phyloP scores from a whole-genome alignment of 53 echinoderm and acorn worm species.

The Holothuria scabra region DNA sequence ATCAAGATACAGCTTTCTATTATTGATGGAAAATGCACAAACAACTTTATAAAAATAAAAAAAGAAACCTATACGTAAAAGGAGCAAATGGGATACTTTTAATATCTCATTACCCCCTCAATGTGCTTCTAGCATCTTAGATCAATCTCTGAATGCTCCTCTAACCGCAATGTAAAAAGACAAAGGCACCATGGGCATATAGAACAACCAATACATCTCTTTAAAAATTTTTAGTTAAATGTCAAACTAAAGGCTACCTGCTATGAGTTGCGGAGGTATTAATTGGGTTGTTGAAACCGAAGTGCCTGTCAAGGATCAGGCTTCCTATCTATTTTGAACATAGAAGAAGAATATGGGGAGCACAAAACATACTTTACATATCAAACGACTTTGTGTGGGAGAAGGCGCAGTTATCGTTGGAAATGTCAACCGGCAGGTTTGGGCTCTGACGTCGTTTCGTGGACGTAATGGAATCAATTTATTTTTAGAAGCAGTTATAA shows the following conservation, averaged over 20 bases:
- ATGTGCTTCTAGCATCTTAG: no score
- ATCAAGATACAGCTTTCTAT: no score
- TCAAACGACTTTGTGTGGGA: slow-evolving; percentile 31
- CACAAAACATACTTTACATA: slow-evolving; percentile 31
- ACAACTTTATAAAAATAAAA: no score
- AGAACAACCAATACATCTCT: not conserved
- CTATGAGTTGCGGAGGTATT: slow-evolving; percentile 27
- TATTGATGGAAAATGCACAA: no score
- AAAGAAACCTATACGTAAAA: no score
- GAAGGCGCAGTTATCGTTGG: not conserved
- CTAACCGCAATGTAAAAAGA: no score
- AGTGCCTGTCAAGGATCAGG: slow-evolving; percentile 32
- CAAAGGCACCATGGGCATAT: no score
- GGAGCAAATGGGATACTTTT: no score
- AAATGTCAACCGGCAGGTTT: slow-evolving; percentile 29
- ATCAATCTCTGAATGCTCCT: no score
- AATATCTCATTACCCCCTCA: no score
- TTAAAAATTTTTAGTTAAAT: slow-evolving; percentile 9
- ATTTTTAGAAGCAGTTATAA: slow-evolving; percentile 32
- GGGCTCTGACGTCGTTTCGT: slow-evolving; percentile 30
- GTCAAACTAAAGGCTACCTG: slow-evolving; percentile 37
- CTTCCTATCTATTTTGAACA: not conserved
- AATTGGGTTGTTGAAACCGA: slow-evolving; percentile 37
- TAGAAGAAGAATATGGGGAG: slow-evolving; percentile 9
- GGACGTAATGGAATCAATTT: slow-evolving; percentile 9